These are phyloP conservation scores for Dexiosoma caninum DNA, from an alignment of 2,888 invertebrate genomes.

Conservation along the genomic window DNA sequence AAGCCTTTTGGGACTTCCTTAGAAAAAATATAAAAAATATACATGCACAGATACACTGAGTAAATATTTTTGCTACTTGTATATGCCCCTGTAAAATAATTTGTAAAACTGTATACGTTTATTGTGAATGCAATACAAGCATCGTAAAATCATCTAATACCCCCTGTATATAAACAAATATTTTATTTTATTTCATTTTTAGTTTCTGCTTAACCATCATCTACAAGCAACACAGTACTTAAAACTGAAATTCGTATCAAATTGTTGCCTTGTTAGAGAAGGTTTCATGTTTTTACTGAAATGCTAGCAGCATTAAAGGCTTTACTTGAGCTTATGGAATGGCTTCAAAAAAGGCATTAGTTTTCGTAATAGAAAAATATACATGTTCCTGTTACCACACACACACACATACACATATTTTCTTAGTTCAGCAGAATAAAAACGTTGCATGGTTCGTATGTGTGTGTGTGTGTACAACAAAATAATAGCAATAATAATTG, in stretches of 20 bases:
- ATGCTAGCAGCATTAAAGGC: neutral
- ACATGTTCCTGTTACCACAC: conserved; percentile 50
- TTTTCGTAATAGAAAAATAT: conserved; percentile 1
- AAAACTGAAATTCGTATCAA: conserved; percentile 5
- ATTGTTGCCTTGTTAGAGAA: neutral
- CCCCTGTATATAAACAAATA: neutral
- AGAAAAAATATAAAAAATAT: no score
- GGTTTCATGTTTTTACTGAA: neutral
- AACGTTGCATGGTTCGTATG: conserved; percentile 8
- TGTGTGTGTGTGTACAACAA: neutral
- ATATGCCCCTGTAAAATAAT: conserved; percentile 44
- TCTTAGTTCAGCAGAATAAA: neutral
- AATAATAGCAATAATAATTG: no score
- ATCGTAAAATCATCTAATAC: conserved; percentile 1
- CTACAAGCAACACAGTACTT: neutral
- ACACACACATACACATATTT: conserved; percentile 48
- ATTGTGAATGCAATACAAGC: conserved; percentile 29
- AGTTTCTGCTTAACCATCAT: no score
- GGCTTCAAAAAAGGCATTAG: conserved; percentile 22
- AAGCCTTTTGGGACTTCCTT: neutral
- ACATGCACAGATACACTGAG: neutral
- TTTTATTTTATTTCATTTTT: neutral
- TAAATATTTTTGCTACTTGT: no score
- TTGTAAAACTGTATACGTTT: conserved; percentile 34
- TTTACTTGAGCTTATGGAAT: neutral